Evolutionary conservation across 1,140 invertebrate genomes (phyloP).

Genomic region (Anastatus disparis): DNA sequence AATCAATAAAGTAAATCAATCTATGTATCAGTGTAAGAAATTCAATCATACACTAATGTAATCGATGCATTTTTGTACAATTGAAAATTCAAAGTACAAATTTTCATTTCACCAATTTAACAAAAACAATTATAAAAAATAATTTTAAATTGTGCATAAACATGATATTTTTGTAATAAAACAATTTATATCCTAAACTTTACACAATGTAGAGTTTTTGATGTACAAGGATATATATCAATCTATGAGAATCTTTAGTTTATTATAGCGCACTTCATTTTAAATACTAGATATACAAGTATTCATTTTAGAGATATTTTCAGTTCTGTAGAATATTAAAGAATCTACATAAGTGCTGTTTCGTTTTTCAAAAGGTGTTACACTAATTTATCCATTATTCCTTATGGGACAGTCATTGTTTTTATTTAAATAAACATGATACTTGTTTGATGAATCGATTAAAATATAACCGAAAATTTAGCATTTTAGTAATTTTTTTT

Average conservation of each 20-base stretch:
- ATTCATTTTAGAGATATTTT: constrained; percentile 9
- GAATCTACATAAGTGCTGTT: background rate
- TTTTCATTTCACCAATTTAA: background rate
- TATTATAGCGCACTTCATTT: background rate
- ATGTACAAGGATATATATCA: background rate
- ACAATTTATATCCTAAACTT: background rate
- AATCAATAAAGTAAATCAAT: background rate
- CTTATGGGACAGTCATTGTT: background rate
- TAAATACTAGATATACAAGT: background rate
- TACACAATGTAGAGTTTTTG: background rate
- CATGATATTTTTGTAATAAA: background rate
- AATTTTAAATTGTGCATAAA: background rate
- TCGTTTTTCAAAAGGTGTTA: background rate
- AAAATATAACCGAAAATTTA: background rate
- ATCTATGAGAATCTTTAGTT: background rate
- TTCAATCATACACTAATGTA: too few relatives aligned
- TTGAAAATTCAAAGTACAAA: background rate
- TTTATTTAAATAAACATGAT: background rate
- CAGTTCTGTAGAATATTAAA: constrained; percentile 6
- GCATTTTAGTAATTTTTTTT: background rate
- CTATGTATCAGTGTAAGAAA: too few relatives aligned
- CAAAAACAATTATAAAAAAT: too few relatives aligned
- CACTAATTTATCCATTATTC: background rate
- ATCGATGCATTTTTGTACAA: constrained; percentile 7
- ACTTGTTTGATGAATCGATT: background rate